A percentile compares a stretch with the other conserved stretches of the same genome.
phyloP scores from a whole-genome alignment of 2,888 invertebrate species.

The Ligdia adustata region DNA sequence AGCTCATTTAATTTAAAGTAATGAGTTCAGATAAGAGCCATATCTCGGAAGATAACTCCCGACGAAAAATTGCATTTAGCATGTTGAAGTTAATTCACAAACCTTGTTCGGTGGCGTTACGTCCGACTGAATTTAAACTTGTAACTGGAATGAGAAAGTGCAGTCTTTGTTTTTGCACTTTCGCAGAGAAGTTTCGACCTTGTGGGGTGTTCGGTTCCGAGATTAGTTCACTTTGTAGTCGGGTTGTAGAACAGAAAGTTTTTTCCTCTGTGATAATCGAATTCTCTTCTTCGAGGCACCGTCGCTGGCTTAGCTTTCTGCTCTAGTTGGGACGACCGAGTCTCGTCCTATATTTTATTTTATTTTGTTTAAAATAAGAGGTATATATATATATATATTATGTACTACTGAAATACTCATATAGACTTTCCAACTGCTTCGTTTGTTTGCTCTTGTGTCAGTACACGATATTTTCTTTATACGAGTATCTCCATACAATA shows the following conservation, averaged over 20 bases:
- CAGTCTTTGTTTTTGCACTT: conserved; percentile 50
- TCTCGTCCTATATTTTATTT: too few species aligned
- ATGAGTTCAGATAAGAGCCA: conserved; percentile 60
- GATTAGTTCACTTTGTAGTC: conserved; percentile 66
- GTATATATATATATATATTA: too few species aligned
- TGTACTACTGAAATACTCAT: too few species aligned
- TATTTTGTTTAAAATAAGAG: too few species aligned
- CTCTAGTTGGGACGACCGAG: conserved; percentile 2
- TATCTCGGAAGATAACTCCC: conserved; percentile 51
- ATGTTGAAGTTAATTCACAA: conserved; percentile 54
- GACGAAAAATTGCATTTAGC: conserved; percentile 54
- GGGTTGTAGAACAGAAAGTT: conserved; percentile 54
- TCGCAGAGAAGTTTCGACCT: conserved; percentile 57
- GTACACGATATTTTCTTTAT: too few species aligned
- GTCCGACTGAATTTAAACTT: conserved; percentile 55
- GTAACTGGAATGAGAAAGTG: conserved; percentile 46
- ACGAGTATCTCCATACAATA: too few species aligned
- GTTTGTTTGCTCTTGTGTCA: too few species aligned
- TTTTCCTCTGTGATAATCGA: conserved; percentile 57
- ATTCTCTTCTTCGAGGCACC: conserved; percentile 43
- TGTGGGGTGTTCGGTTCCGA: conserved; percentile 59
- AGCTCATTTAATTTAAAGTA: conserved; percentile 64
- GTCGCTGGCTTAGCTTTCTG: conserved; percentile 26
- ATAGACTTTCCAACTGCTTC: too few species aligned
- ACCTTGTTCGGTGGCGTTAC: conserved; percentile 45